Conservation (phyloP, 2,888 invertebrate genomes). For the Pheosia gnoma region DNA sequence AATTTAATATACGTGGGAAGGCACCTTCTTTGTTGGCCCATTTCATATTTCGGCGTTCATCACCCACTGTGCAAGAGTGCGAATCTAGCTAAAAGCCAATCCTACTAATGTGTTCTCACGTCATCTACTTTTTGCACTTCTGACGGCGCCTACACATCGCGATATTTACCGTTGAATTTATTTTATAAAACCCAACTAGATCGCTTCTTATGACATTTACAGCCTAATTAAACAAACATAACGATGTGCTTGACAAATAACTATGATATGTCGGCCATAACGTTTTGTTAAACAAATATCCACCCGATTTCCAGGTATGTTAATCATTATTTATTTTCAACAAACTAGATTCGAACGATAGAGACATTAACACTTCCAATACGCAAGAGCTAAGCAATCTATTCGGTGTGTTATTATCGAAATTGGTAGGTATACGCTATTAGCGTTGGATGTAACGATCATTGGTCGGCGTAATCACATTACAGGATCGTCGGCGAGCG, state of each 20-base stretch:
- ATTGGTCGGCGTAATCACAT: slow-evolving; percentile 58
- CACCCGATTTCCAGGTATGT: slow-evolving; percentile 41
- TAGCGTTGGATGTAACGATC: slow-evolving; percentile 60
- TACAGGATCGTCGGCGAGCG: slow-evolving; percentile 56
- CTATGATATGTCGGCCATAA: slow-evolving; percentile 29
- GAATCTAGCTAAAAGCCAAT: slow-evolving; percentile 17
- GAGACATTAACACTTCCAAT: slow-evolving; percentile 51
- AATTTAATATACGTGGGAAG: slow-evolving; percentile 66
- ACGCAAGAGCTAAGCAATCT: slow-evolving; percentile 32
- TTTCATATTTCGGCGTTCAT: slow-evolving; percentile 57
- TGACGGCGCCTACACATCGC: slow-evolving; percentile 6
- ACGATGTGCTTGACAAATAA: slow-evolving; percentile 39
- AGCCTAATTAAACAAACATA: slow-evolving; percentile 41
- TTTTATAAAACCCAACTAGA: slow-evolving; percentile 14
- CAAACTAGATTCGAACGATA: slow-evolving; percentile 45
- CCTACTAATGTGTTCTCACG: slow-evolving; percentile 11
- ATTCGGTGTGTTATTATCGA: slow-evolving; percentile 48
- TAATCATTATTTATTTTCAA: slow-evolving; percentile 45
- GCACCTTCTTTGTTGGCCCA: slow-evolving; percentile 54
- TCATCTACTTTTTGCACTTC: slow-evolving; percentile 9
- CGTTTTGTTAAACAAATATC: slow-evolving; percentile 48
- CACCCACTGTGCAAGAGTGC: slow-evolving; percentile 20
- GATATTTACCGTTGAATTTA: slow-evolving; percentile 13
- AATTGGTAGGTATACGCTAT: slow-evolving; percentile 61
- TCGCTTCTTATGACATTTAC: slow-evolving; percentile 41